These are phyloP conservation scores for Ptilonorhynchus violaceus DNA, from an alignment of 2,113 vertebrate genomes.

Conservation along the genomic window DNA sequence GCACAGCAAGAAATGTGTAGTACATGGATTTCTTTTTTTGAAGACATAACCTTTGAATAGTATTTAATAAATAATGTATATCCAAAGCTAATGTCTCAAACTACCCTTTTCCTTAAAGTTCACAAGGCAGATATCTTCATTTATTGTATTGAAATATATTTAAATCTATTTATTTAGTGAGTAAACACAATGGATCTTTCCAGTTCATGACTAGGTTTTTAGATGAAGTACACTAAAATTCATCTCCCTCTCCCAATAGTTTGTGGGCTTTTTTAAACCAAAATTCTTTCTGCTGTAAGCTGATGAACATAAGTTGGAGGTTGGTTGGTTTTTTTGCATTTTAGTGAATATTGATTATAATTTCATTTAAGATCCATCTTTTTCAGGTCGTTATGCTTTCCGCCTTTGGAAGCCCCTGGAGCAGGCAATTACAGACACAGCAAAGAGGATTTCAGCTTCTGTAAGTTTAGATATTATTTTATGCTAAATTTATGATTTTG, in stretches of 20 bases:
- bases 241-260: not conserved
- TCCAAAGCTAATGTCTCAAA: not conserved
- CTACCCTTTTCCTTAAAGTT: not conserved
- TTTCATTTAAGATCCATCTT: not conserved
- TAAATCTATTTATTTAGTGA: not conserved
- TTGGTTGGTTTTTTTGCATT: not conserved
- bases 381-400: slow-evolving; percentile 86
- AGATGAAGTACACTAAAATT: not conserved
- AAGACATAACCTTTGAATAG: not conserved
- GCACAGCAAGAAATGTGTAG: not conserved
- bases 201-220: not conserved
- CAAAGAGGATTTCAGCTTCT: slow-evolving; percentile 80
- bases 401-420: slow-evolving; percentile 89
- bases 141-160: not conserved
- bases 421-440: slow-evolving; percentile 82
- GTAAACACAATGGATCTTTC: not conserved
- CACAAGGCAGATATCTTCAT: not conserved
- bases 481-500: not conserved
- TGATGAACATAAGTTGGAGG: not conserved
- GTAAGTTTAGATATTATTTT: slow-evolving; percentile 73
- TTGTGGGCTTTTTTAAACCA: not conserved
- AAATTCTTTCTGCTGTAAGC: not conserved
- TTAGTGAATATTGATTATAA: not conserved
- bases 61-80: slow-evolving; percentile 26
- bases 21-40: not conserved